phyloP scores from a whole-genome alignment of 2,113 vertebrate genomes.

The Eolophus roseicapilla region DNA sequence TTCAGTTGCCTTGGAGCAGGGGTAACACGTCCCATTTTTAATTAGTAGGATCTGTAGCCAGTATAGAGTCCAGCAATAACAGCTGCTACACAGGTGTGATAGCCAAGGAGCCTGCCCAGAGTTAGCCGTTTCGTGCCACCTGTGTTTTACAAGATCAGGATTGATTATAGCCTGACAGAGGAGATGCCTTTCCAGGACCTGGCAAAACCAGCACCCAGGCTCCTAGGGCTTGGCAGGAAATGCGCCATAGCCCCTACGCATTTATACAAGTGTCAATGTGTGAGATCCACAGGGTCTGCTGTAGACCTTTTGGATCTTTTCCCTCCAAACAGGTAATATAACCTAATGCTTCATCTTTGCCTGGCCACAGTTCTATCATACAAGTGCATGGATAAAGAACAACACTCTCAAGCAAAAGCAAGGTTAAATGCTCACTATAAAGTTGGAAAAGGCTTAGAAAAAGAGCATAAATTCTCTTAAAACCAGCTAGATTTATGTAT shows the following conservation, averaged over 20 bases:
- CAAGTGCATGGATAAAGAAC: neutral
- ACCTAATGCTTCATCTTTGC: neutral
- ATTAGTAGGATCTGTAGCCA: neutral
- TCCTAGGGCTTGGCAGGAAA: neutral
- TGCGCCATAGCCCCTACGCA: fast-evolving
- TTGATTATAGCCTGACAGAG: neutral
- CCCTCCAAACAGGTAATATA: neutral
- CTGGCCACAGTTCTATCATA: neutral
- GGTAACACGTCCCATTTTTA: neutral
- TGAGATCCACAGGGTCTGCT: neutral
- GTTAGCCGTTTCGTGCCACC: neutral
- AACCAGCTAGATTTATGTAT: neutral
- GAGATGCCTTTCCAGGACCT: neutral
- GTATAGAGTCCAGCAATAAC: neutral
- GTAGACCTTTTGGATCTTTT: neutral
- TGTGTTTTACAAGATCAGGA: neutral
- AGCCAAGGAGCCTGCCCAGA: neutral
- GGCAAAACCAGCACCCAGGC: neutral
- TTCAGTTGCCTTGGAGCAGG: neutral
- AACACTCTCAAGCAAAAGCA: neutral
- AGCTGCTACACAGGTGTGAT: neutral
- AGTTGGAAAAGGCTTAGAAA: neutral
- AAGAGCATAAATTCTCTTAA: neutral
- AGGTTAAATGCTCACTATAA: neutral
- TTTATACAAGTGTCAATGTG: fast-evolving